A percentile compares a stretch with the other conserved stretches of the same genome.
Conservation (phyloP, 1,140 invertebrate species). For the Drosophila pandora region DNA sequence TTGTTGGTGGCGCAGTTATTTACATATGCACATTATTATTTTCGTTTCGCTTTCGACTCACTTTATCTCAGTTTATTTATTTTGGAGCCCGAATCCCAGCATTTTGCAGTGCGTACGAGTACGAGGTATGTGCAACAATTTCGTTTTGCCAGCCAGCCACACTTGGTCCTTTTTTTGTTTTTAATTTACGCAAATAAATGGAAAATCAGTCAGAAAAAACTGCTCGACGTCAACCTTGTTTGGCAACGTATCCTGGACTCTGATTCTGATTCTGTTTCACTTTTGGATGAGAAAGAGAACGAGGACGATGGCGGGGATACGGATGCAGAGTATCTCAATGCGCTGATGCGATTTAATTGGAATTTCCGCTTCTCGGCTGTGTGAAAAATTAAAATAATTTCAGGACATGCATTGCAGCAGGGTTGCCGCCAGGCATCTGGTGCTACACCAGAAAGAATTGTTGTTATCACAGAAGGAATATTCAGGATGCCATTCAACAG, state of each 20-base stretch:
- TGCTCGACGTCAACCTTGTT: slow-evolving; percentile 32
- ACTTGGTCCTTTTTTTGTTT: slow-evolving; percentile 31
- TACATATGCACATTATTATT: slow-evolving; percentile 80
- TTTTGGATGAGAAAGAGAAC: slow-evolving; percentile 16
- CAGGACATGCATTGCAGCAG: slow-evolving; percentile 3
- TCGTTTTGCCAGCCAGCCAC: slow-evolving; percentile 2
- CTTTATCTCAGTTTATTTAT: slow-evolving; percentile 78
- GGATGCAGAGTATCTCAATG: slow-evolving; percentile 32
- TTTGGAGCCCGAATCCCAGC: slow-evolving; percentile 39
- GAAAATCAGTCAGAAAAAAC: slow-evolving; percentile 71
- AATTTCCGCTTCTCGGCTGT: slow-evolving; percentile 71
- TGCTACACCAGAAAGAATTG: slow-evolving; percentile 9
- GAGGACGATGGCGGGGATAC: neutral
- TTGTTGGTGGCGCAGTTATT: slow-evolving; percentile 58
- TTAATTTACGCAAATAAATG: slow-evolving; percentile 76
- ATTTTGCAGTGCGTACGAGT: slow-evolving; percentile 1
- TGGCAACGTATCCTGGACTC: slow-evolving; percentile 20
- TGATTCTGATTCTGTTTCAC: slow-evolving; percentile 15
- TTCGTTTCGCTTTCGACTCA: slow-evolving; percentile 60
- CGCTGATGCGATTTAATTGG: slow-evolving; percentile 80
- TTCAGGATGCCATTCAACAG: neutral
- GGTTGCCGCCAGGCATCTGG: neutral
- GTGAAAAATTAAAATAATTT: slow-evolving; percentile 77
- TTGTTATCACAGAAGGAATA: slow-evolving; percentile 24
- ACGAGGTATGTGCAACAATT: slow-evolving; percentile 23